These are phyloP conservation scores for Prionace glauca DNA, from an alignment of 2,797 vertebrate genomes.

Conservation along the genomic window DNA sequence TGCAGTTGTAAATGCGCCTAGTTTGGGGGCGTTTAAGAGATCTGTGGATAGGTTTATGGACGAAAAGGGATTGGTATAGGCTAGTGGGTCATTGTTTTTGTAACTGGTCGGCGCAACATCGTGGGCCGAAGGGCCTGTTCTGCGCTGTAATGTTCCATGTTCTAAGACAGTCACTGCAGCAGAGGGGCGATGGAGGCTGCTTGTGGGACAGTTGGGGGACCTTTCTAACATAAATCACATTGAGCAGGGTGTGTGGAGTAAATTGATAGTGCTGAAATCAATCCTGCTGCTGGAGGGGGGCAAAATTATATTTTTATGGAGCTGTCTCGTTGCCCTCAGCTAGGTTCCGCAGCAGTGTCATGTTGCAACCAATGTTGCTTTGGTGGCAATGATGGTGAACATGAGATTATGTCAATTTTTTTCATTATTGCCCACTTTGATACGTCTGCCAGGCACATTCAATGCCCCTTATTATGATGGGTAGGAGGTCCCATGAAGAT, in stretches of 20 bases:
- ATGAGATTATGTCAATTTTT: not conserved
- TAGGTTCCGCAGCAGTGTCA: not conserved
- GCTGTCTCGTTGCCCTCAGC: not conserved
- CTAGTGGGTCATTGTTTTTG: too few relatives aligned
- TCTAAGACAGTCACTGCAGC: not conserved
- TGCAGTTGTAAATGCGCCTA: too few relatives aligned
- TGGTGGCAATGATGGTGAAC: not conserved
- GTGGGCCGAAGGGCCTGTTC: too few relatives aligned
- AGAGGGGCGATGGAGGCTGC: not conserved
- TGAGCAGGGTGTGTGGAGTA: not conserved
- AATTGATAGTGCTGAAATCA: not conserved
- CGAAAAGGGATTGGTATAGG: too few relatives aligned
- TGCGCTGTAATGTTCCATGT: too few relatives aligned
- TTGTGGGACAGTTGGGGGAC: not conserved
- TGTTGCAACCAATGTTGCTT: not conserved
- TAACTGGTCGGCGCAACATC: too few relatives aligned
- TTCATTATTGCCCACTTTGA: not conserved
- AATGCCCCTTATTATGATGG: not conserved
- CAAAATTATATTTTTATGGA: not conserved
- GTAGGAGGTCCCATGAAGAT: not conserved
- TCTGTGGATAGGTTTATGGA: too few relatives aligned
- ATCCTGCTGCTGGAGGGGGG: not conserved
- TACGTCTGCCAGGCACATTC: not conserved
- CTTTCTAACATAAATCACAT: not conserved
- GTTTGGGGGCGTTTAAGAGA: too few relatives aligned